These are phyloP conservation scores for Myzus persicae DNA, from an alignment of 1,140 invertebrate genomes.

Conservation along the genomic window DNA sequence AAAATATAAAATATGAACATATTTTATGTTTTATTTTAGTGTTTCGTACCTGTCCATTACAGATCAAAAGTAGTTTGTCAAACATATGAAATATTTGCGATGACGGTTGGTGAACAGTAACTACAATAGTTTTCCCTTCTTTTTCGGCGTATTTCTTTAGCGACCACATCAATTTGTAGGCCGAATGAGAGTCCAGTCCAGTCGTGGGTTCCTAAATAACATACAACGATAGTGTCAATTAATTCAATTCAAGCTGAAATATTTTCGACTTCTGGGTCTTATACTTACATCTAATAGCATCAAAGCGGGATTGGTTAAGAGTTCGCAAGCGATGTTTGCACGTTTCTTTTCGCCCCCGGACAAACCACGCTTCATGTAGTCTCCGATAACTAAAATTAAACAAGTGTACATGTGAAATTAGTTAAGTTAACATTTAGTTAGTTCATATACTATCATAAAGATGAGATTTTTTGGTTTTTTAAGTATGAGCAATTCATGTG, in stretches of 20 bases:
- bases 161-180: conserved; percentile 77
- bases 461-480: no score
- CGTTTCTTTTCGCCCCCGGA: conserved; percentile 89
- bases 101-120: conserved; percentile 87
- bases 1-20: background rate
- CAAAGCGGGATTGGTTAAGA: conserved; percentile 83
- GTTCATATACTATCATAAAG: background rate
- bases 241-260: background rate
- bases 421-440: background rate
- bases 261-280: background rate
- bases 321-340: conserved; percentile 86
- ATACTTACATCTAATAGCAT: conserved; percentile 85
- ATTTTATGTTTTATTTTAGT: background rate
- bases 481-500: no score
- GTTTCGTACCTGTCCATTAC: conserved; percentile 71
- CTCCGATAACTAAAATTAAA: conserved; percentile 74
- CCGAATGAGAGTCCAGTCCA: conserved; percentile 84
- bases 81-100: conserved; percentile 90
- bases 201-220: conserved; percentile 81
- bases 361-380: conserved; percentile 78
- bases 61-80: conserved; percentile 80
- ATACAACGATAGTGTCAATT: background rate
- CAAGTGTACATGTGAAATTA: background rate
- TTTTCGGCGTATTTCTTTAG: conserved; percentile 79
- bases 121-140: conserved; percentile 82